Evolutionary conservation across 2,797 vertebrate species (phyloP).

Genomic region (Sphaeramia orbicularis): DNA sequence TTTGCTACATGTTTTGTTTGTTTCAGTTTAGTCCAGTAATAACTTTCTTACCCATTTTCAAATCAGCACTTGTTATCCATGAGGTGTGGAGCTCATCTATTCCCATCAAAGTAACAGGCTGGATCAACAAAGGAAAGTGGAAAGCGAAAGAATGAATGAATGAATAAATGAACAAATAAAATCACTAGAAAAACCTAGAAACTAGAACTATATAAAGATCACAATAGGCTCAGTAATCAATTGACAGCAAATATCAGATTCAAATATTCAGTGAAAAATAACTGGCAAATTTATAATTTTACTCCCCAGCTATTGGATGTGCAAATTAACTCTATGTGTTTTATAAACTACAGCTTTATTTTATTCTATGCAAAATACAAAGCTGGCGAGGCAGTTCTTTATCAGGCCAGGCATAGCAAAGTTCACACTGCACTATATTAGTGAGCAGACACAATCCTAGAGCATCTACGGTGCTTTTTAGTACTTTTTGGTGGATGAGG

Average conservation of each 20-base stretch:
- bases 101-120: conserved; percentile 79
- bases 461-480: background rate
- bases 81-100: conserved; percentile 87
- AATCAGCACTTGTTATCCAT: conserved; percentile 75
- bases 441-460: background rate
- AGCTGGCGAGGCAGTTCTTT: background rate
- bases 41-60: conserved; percentile 82
- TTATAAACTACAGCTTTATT: background rate
- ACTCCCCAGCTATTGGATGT: too few species aligned
- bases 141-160: background rate
- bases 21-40: background rate
- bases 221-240: too few species aligned
- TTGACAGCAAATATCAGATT: too few species aligned
- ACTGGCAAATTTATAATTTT: too few species aligned
- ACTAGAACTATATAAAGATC: too few species aligned
- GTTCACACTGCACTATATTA: background rate
- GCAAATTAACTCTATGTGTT: background rate
- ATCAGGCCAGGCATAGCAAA: background rate
- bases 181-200: background rate
- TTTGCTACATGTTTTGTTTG: too few species aligned
- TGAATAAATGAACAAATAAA: background rate
- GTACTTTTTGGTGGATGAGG: background rate
- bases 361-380: background rate
- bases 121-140: conserved; percentile 41
- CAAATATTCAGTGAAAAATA: too few species aligned